A percentile compares a stretch with the other conserved stretches of the same genome.
These are phyloP conservation scores for Cebus imitator DNA, from an alignment of 2,113 vertebrate species.

Conservation along the genomic window DNA sequence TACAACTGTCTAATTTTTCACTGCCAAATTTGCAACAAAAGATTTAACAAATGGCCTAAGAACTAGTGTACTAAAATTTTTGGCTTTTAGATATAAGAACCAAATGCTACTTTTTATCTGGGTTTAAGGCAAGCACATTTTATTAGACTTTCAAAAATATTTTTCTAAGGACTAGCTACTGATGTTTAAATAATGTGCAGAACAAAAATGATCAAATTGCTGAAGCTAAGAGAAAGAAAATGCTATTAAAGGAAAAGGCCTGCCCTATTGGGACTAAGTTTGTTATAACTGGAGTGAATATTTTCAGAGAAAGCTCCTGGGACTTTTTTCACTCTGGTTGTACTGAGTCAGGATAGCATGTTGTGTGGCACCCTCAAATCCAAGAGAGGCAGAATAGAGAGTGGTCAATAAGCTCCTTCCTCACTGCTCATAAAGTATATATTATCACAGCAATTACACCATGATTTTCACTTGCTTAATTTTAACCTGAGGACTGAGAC, in stretches of 20 bases:
- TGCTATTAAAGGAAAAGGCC: slow-evolving; percentile 34
- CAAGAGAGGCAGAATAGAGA: neutral
- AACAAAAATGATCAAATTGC: slow-evolving; percentile 50
- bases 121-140: slow-evolving; percentile 11
- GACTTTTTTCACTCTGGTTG: neutral
- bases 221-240: neutral
- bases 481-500: neutral
- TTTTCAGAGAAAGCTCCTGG: slow-evolving; percentile 72
- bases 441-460: neutral
- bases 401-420: neutral
- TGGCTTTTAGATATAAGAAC: slow-evolving; percentile 9
- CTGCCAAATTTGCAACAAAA: neutral
- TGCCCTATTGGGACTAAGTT: slow-evolving; percentile 30
- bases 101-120: slow-evolving; percentile 33
- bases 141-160: slow-evolving; percentile 12
- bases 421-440: neutral
- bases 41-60: neutral
- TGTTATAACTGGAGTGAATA: neutral
- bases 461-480: neutral
- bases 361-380: neutral
- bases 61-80: neutral
- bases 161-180: slow-evolving; percentile 28
- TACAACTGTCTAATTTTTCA: neutral
- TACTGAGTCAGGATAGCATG: neutral
- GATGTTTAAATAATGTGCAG: slow-evolving; percentile 45